Base-by-base conservation (phyloP, 2,888 invertebrate species). In the Scaptomyza reducta region DNA sequence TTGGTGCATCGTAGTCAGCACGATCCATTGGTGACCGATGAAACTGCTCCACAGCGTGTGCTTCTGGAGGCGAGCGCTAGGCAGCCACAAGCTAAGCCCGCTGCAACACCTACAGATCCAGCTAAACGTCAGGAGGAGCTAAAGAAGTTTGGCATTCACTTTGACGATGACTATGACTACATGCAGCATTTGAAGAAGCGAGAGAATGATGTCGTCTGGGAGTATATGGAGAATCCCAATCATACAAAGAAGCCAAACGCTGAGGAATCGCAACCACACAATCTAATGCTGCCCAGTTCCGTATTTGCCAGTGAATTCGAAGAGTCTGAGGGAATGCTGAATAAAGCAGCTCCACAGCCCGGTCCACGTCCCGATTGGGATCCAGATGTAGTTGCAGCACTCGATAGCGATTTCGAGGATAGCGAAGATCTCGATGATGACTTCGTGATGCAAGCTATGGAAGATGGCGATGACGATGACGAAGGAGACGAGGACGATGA, bases 81-180 rank as follows among this genome's bases (percentile, higher is more conserved):
- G 4, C 86, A 86, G 31, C 65, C 79, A 33, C 60, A 64, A 14
- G 50, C 77, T 82, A 77, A 63, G 91, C 92, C 55, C 27, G 75
- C 84, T 33, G 85, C 84, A 38, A 9, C 55, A 0, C 31, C 77
- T 3, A 9, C 67, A 0, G 92, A 93, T 64, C 77, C 89, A 4
- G 87, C 93, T 3, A 94, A 95, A 77, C 93, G 94, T 0, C 93
- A 92, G 73, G 95, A 96, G 72, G 95, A 96, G 79, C 96, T 96
- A 86, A 92, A 93, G 14, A 97, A 98, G 90, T 98, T 94, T 93
- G 99, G 98, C 1, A 95, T 99, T 67, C 97, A 95, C 90, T 99
- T 95, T 91, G 98, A 98, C 85, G 98, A 99, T 92, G 97, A 98
- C 80, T 98, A 98, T 91, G 95, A 99, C 90, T 99, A 99, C 89